phyloP scores from a whole-genome alignment of 2,888 invertebrate species.

The Hydraecia micacea region DNA sequence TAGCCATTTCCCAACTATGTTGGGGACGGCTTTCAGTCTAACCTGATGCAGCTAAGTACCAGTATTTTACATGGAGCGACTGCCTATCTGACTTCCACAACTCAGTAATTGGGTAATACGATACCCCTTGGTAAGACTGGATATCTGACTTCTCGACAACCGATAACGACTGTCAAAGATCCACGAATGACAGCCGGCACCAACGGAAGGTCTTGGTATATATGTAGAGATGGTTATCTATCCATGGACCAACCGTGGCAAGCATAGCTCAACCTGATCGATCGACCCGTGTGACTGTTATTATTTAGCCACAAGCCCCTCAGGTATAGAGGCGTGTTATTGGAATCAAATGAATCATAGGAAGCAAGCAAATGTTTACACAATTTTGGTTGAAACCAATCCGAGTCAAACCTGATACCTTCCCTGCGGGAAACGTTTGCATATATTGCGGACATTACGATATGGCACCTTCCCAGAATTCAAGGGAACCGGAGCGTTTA shows the following conservation, averaged over 20 bases:
- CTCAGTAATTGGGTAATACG: neutral
- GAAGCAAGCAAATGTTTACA: neutral
- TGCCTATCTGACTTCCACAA: neutral
- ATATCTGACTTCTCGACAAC: neutral
- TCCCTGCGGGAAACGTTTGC: slow-evolving; percentile 19
- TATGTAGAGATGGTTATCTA: neutral
- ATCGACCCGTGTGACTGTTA: neutral
- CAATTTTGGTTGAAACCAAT: slow-evolving; percentile 5
- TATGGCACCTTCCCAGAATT: neutral
- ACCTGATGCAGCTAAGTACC: no score
- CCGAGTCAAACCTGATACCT: slow-evolving; percentile 9
- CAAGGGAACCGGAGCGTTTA: neutral
- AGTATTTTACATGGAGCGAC: neutral
- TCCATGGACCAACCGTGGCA: neutral
- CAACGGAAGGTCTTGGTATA: no score
- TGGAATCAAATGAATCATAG: slow-evolving; percentile 15
- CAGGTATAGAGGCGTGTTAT: neutral
- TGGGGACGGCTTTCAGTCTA: no score
- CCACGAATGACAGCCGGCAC: neutral
- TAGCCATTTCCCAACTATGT: no score
- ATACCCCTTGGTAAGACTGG: neutral
- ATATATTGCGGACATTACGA: slow-evolving; percentile 1
- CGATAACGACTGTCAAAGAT: neutral
- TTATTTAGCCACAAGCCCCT: neutral
- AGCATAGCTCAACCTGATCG: neutral